Evolutionary conservation across 1,140 invertebrate genomes (phyloP), one percentile per base, ranked within the genome.

Genomic region (Drosophila kanapiae): DNA sequence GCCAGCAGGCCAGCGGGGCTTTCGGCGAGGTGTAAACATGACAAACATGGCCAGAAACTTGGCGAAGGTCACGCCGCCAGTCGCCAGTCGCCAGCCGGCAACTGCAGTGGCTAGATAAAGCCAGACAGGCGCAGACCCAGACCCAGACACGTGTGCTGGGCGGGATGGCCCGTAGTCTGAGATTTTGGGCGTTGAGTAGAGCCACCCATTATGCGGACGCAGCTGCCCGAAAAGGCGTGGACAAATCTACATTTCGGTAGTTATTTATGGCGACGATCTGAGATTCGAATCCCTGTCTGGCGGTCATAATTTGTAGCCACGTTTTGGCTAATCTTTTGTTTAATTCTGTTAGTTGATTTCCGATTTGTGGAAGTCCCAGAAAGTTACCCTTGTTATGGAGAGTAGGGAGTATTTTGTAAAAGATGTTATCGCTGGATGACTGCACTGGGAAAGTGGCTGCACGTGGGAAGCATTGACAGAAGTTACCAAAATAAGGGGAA

Each of bases 231-330:
- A 48, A 74, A 63, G 82, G 82, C 82, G 82, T 85, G 63, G 81
- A 74, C 63, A 67, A 82, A 82, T 86, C 83, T 74, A 81, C 69
- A 78, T 87, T 80, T 64, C 40, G 33, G 35, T 37, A 23, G 69
- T 88, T 75, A 88, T 88, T 88, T 88, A 88, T 84, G 59, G 38
- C 61, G 68, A 27, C 77, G 80, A 88, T 88, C 58, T 53, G 14
- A 62, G 72, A 88, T 84, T 60, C 54, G 45, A 47, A 56, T 5
- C 57, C 60, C 14, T 9, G 40, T 13, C 49, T 63, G 56, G 31
- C 35, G 63, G 54, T 77, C 84, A 83, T 67, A 75, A 88, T 80
- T 80, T 86, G 75, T 86, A 42, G 82, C 62, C 77, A 61, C 63
- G 75, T 72, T 81, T 59, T 45, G 67, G 13, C n/a, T 69, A 78